phyloP scores from a whole-genome alignment of 2,113 vertebrate species.

The Vicugna pacos region DNA sequence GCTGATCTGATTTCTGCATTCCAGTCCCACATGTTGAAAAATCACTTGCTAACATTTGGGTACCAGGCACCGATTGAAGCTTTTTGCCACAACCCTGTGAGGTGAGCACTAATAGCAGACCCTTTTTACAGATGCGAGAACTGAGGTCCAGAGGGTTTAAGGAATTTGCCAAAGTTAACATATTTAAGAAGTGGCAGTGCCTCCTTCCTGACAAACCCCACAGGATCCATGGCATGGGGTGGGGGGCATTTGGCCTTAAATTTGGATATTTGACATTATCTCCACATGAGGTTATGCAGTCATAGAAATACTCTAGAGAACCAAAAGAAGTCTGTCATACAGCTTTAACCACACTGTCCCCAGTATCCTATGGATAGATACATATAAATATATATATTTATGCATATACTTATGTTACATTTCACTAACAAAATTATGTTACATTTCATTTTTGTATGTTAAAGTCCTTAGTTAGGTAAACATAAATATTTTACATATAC shows the following conservation, averaged over 20 bases:
- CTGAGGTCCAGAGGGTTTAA: not conserved
- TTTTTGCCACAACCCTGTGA: not conserved
- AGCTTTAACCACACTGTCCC: not conserved
- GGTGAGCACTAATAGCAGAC: not conserved
- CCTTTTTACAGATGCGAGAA: slow-evolving; percentile 17
- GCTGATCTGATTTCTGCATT: not conserved
- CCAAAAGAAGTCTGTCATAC: not conserved
- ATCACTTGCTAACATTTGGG: not conserved
- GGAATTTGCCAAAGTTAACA: not conserved
- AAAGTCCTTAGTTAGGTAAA: not conserved
- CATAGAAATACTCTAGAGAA: not conserved
- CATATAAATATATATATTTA: not conserved
- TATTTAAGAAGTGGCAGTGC: not conserved
- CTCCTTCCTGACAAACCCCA: not conserved
- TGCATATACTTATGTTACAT: not conserved
- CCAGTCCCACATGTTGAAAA: not conserved
- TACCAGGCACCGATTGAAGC: not conserved
- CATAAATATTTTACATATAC: slow-evolving; percentile 4
- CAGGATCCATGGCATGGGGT: not conserved
- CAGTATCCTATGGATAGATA: not conserved
- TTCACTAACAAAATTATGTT: not conserved
- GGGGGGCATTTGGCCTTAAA: not conserved
- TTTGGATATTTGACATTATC: not conserved
- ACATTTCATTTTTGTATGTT: not conserved
- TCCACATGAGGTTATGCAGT: not conserved